These are phyloP conservation scores for Forpus xanthops DNA, from an alignment of 2,797 vertebrate genomes.

Conservation along the genomic window DNA sequence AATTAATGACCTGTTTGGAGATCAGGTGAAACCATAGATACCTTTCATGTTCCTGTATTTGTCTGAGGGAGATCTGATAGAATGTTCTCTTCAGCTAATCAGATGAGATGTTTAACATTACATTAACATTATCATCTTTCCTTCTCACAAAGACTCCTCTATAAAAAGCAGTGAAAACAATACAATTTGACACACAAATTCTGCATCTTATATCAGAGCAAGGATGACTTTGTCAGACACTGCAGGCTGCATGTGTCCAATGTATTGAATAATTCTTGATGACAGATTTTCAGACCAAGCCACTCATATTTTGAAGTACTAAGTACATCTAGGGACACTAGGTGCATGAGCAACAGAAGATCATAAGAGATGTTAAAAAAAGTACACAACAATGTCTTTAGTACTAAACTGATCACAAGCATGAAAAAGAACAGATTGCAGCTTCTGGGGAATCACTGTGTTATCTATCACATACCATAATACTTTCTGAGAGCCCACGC, in stretches of 20 bases:
- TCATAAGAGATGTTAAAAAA: background rate
- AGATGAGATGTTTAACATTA: slow-evolving; percentile 33
- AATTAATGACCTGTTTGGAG: slow-evolving; percentile 62
- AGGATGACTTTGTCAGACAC: background rate
- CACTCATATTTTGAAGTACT: background rate
- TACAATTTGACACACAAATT: background rate
- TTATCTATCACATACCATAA: background rate
- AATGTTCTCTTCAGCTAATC: slow-evolving; percentile 65
- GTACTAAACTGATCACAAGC: background rate
- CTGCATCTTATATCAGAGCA: background rate
- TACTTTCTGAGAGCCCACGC: background rate
- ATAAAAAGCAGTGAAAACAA: slow-evolving; percentile 24
- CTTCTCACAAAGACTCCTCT: background rate
- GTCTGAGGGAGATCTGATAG: slow-evolving; percentile 50
- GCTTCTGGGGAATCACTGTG: background rate
- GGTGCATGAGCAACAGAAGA: background rate
- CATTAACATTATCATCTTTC: slow-evolving; percentile 1
- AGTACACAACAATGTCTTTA: background rate
- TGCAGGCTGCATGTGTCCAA: background rate
- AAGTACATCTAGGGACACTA: background rate
- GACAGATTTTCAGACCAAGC: background rate
- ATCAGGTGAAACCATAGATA: slow-evolving; percentile 56
- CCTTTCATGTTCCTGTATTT: slow-evolving; percentile 56
- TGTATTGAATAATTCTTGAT: background rate
- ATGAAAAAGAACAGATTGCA: background rate